Conservation (phyloP, 1,140 invertebrate species). For the Trichogramma pretiosum region DNA sequence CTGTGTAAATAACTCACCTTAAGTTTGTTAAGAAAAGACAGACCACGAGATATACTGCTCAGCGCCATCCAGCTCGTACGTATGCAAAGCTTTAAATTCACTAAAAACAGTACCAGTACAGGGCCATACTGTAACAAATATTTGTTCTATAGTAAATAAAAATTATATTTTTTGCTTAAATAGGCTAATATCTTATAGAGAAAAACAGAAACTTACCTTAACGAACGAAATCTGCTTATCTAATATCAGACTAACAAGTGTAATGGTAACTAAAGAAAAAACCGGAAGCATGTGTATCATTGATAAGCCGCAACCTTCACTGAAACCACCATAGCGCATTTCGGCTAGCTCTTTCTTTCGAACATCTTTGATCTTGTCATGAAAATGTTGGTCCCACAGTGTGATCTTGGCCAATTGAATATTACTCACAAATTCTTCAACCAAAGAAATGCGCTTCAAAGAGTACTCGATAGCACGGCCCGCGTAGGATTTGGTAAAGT, state of each 20-base stretch:
- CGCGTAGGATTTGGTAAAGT: slow-evolving; percentile 22
- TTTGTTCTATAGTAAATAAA: too few species aligned
- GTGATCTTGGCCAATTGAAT: slow-evolving; percentile 25
- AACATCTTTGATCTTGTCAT: slow-evolving; percentile 14
- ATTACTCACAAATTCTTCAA: slow-evolving; percentile 25
- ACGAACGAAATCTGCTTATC: slow-evolving; percentile 1
- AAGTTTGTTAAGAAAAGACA: slow-evolving; percentile 24
- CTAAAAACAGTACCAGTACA: slow-evolving; percentile 23
- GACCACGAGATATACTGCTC: slow-evolving; percentile 24
- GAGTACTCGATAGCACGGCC: slow-evolving; percentile 21
- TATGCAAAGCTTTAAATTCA: slow-evolving; percentile 25
- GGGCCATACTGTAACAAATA: slow-evolving; percentile 26
- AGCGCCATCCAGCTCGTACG: slow-evolving; percentile 25
- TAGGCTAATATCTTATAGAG: background rate
- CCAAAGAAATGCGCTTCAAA: slow-evolving; percentile 15
- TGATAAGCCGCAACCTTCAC: slow-evolving; percentile 24
- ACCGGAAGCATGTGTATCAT: slow-evolving; percentile 26
- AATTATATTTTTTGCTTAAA: background rate
- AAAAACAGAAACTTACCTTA: background rate
- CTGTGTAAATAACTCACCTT: slow-evolving; percentile 18
- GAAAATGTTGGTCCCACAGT: slow-evolving; percentile 22
- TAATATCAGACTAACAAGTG: slow-evolving; percentile 6
- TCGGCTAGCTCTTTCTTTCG: slow-evolving; percentile 22
- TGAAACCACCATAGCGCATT: slow-evolving; percentile 22
- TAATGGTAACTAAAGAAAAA: slow-evolving; percentile 18